Conservation (phyloP, 2,113 vertebrate genomes). For the Myocastor coypus region DNA sequence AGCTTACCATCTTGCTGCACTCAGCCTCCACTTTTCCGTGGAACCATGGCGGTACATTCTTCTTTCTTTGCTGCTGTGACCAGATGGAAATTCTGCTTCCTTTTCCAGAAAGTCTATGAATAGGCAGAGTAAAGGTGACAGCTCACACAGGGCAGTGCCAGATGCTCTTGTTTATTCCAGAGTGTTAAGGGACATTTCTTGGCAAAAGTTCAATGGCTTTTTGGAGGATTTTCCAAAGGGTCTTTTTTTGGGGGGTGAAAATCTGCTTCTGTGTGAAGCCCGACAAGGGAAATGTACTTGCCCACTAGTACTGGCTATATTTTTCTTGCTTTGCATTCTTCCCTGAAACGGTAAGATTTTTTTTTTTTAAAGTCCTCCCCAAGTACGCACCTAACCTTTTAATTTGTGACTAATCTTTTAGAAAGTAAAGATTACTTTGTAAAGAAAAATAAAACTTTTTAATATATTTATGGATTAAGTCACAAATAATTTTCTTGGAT, state of each 20-base stretch:
- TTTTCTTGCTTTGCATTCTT: constrained; percentile 54
- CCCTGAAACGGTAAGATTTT: not conserved
- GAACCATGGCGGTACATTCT: constrained; percentile 15
- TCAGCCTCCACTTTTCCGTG: constrained; percentile 4
- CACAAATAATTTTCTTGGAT: not conserved
- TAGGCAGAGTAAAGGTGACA: constrained; percentile 77
- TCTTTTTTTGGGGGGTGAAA: constrained; percentile 37
- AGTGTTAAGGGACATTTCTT: constrained; percentile 60
- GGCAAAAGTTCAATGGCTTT: constrained; percentile 70
- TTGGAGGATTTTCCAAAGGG: constrained; percentile 61
- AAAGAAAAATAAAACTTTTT: not conserved
- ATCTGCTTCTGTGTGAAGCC: not conserved
- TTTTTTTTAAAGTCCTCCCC: not conserved
- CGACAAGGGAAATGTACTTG: constrained; percentile 10
- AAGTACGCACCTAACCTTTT: not conserved
- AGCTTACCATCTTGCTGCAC: not conserved
- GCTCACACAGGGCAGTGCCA: constrained; percentile 68
- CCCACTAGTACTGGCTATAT: constrained; percentile 25
- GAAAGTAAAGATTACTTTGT: not conserved
- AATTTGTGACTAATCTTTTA: not conserved
- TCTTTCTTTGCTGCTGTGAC: constrained; percentile 53
- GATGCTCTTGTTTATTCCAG: constrained; percentile 76
- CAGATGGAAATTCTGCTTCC: constrained; percentile 66
- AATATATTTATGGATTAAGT: not conserved
- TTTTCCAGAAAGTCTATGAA: constrained; percentile 75